These are phyloP conservation scores for Oopsacas minuta DNA, from an alignment of 37 sponge, comb jelly and placozoan genomes.

Conservation along the genomic window DNA sequence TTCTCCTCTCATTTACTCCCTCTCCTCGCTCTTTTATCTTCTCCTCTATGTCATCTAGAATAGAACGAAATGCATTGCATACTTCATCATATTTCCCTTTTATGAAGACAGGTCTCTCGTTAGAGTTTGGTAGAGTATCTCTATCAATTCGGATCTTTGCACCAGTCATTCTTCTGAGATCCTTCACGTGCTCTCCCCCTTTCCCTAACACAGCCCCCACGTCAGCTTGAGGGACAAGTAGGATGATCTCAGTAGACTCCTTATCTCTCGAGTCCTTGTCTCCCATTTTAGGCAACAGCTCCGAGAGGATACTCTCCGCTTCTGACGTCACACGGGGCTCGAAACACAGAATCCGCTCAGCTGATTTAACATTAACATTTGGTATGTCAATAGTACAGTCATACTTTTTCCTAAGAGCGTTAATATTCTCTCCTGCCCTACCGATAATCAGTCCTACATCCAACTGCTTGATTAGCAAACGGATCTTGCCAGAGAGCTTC, in stretches of 20 bases:
- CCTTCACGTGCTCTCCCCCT: conserved; percentile 10
- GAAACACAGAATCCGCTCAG: background rate
- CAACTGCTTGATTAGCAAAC: conserved; percentile 3
- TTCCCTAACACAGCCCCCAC: background rate
- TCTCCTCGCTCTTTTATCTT: background rate
- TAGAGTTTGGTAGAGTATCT: background rate
- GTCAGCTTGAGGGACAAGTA: background rate
- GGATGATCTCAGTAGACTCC: conserved; percentile 9
- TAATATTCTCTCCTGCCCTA: background rate
- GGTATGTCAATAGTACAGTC: conserved; percentile 2
- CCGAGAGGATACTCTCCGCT: background rate
- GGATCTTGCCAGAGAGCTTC: background rate
- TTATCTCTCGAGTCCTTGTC: background rate
- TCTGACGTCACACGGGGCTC: background rate
- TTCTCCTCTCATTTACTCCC: background rate
- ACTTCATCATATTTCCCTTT: background rate
- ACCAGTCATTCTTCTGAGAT: background rate
- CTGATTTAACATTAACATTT: background rate
- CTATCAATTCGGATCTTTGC: conserved; percentile 3
- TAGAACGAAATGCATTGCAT: background rate
- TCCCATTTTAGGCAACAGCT: background rate
- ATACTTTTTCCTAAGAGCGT: background rate
- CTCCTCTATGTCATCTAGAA: conserved; percentile 9
- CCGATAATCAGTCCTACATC: conserved; percentile 1
- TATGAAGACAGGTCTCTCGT: background rate